Evolutionary conservation across 2,113 vertebrate genomes (phyloP).

Genomic region (Seriola dumerili): DNA sequence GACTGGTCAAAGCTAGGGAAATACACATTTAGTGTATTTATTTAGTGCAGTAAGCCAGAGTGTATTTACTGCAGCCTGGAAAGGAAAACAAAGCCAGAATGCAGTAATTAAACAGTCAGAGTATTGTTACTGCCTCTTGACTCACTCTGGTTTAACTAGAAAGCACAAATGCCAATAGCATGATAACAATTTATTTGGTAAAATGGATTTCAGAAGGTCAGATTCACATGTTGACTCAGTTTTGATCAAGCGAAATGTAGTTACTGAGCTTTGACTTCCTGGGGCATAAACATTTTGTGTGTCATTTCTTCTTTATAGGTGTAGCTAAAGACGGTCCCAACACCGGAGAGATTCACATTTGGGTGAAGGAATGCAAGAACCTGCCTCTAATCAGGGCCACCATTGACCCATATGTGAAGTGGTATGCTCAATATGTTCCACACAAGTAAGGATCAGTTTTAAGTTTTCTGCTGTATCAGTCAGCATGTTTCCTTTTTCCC

Average conservation of each 20-base stretch:
- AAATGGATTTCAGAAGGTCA: background rate
- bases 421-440: conserved; percentile 81
- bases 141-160: too few species aligned
- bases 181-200: too few species aligned
- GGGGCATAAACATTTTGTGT: background rate
- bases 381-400: conserved; percentile 88
- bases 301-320: conserved; percentile 30
- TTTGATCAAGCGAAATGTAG: too few species aligned
- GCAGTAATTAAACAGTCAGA: background rate
- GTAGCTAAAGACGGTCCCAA: conserved; percentile 81
- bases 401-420: conserved; percentile 95
- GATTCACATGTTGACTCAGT: background rate
- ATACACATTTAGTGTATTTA: background rate
- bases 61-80: background rate
- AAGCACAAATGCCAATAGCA: too few species aligned
- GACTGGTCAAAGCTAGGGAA: background rate
- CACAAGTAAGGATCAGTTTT: background rate
- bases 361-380: conserved; percentile 95
- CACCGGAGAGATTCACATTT: conserved; percentile 95
- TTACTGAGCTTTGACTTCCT: background rate
- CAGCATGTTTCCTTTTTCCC: background rate
- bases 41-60: background rate
- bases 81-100: too few species aligned
- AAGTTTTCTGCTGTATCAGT: background rate
- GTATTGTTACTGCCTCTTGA: background rate